Conservation (phyloP, 1,140 invertebrate species). For the silkworm (Bombyx mori) region DNA sequence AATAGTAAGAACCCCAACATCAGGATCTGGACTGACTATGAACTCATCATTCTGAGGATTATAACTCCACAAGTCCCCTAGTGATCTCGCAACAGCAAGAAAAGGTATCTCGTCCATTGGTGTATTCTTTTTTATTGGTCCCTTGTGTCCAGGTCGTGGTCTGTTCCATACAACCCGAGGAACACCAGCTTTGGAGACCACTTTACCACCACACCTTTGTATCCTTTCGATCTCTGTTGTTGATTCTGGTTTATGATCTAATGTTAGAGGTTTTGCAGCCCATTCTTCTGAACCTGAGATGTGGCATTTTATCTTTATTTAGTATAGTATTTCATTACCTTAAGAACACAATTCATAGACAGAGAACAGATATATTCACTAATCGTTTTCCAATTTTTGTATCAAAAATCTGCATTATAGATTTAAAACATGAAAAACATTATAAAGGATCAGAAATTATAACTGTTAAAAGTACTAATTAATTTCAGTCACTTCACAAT, state of each 20-base stretch:
- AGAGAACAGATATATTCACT: no score
- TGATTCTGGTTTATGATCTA: slow-evolving; percentile 96
- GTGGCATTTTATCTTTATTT: no score
- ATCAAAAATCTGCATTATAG: no score
- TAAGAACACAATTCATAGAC: no score
- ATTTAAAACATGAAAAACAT: no score
- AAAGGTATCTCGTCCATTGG: slow-evolving; percentile 97
- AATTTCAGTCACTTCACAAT: no score
- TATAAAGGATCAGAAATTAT: no score
- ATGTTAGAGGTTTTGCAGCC: slow-evolving; percentile 85
- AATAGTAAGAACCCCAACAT: slow-evolving; percentile 89
- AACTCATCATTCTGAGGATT: slow-evolving; percentile 91
- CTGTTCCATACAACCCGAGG: slow-evolving; percentile 97
- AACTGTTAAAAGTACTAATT: no score
- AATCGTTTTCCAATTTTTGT: no score
- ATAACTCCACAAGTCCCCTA: slow-evolving; percentile 98
- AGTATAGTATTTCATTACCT: no score
- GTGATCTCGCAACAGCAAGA: slow-evolving; percentile 92
- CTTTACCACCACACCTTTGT: slow-evolving; percentile 89
- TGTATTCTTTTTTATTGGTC: slow-evolving; percentile 86
- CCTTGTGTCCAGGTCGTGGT: slow-evolving; percentile 82
- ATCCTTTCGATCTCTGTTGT: slow-evolving; percentile 89
- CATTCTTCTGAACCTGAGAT: slow-evolving; percentile 76
- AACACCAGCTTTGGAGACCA: slow-evolving; percentile 91
- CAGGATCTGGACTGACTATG: slow-evolving; percentile 97